A percentile compares a stretch with the other conserved stretches of the same genome.
These are phyloP conservation scores for Syncerus caffer DNA, from an alignment of 2,797 vertebrate species.

Conservation along the genomic window DNA sequence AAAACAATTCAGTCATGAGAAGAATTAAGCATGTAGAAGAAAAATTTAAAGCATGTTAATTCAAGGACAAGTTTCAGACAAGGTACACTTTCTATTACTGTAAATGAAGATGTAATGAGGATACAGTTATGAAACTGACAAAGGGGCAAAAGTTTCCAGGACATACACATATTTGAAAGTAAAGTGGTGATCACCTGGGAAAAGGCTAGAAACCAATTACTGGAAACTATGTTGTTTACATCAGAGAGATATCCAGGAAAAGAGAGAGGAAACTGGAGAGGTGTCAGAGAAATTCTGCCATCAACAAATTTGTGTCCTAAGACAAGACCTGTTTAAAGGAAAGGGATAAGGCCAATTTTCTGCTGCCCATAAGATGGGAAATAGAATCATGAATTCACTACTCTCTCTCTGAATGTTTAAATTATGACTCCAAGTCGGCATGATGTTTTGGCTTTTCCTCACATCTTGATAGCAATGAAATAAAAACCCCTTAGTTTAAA, in stretches of 20 bases:
- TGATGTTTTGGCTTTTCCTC: neutral
- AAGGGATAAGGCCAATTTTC: neutral
- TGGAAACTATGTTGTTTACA: neutral
- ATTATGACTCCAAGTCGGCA: neutral
- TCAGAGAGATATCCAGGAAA: neutral
- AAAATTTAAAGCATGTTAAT: neutral
- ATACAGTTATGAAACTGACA: neutral
- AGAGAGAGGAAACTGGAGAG: neutral
- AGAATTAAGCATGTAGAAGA: neutral
- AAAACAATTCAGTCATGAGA: neutral
- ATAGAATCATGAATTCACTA: neutral
- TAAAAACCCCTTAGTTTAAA: neutral
- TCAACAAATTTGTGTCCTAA: neutral
- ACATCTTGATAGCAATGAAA: neutral
- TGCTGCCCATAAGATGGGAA: neutral
- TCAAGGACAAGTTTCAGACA: neutral
- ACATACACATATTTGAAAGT: neutral
- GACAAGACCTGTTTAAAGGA: neutral
- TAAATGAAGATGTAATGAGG: neutral
- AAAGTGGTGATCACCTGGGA: neutral
- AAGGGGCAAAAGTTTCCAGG: neutral
- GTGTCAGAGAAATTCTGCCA: neutral
- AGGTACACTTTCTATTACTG: neutral
- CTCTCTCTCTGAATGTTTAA: neutral
- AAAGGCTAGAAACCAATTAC: neutral